These are phyloP conservation scores for Luidia sarsii DNA, from an alignment of 53 echinoderm and acorn worm genomes.

Conservation along the genomic window DNA sequence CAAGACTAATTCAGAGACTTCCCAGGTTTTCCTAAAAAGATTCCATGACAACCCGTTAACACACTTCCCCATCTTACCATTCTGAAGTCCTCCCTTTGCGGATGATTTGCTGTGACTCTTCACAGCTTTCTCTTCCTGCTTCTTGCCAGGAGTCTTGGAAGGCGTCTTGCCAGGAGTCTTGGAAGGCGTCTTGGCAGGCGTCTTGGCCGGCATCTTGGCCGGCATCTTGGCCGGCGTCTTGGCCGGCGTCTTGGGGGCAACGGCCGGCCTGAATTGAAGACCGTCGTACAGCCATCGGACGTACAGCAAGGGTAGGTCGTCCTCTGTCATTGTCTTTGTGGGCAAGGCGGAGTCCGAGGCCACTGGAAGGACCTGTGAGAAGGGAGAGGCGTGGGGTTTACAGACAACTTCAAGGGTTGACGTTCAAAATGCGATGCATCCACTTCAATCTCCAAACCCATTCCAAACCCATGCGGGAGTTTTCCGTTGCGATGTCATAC, in stretches of 20 bases:
- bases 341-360: slow-evolving; percentile 39
- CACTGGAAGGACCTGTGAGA: slow-evolving; percentile 39
- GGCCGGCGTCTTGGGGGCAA: slow-evolving; percentile 21
- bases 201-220: background rate
- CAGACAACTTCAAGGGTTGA: background rate
- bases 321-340: background rate
- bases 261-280: slow-evolving; percentile 5
- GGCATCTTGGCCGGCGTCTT: slow-evolving; percentile 15
- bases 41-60: too few relatives aligned
- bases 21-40: background rate
- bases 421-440: background rate
- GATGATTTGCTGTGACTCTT: too few relatives aligned
- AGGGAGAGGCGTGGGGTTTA: too few relatives aligned
- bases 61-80: slow-evolving; percentile 19
- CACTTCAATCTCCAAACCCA: background rate
- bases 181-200: background rate
- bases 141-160: too few relatives aligned
- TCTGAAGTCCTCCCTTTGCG: background rate
- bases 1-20: background rate
- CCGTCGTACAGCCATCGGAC: slow-evolving; percentile 70
- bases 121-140: background rate
- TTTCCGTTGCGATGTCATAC: too few relatives aligned
- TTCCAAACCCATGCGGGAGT: too few relatives aligned
- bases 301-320: slow-evolving; percentile 54
- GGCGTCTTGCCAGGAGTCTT: background rate